Evolutionary conservation across 2,113 vertebrate genomes (phyloP).

Genomic region (Burhinus oedicnemus): DNA sequence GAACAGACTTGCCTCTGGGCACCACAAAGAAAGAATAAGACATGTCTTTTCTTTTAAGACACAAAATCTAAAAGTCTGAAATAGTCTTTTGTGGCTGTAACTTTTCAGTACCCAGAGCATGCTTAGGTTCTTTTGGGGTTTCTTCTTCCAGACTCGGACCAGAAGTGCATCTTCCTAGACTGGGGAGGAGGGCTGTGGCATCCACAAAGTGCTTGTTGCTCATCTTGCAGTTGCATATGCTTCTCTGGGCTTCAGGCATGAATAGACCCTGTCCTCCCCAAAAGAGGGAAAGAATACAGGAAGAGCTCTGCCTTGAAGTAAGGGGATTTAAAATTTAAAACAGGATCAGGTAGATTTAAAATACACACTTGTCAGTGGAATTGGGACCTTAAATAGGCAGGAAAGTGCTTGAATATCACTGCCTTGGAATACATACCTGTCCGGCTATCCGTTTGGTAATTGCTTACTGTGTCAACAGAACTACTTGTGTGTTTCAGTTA

Average conservation of each 20-base stretch:
- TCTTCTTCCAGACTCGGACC: background rate
- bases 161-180: background rate
- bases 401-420: background rate
- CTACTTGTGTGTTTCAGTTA: background rate
- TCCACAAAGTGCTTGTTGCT: background rate
- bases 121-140: background rate
- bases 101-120: background rate
- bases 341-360: background rate
- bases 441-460: background rate
- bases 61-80: background rate
- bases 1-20: background rate
- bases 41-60: background rate
- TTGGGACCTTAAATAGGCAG: background rate
- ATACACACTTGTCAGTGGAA: background rate
- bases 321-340: background rate
- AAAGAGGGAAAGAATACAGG: background rate
- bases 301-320: background rate
- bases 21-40: background rate
- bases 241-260: background rate
- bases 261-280: background rate
- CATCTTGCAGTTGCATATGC: background rate
- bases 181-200: background rate
- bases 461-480: background rate
- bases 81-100: background rate
- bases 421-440: background rate